Base-by-base conservation (phyloP, 2,113 vertebrate genomes). In the Mus pahari region DNA sequence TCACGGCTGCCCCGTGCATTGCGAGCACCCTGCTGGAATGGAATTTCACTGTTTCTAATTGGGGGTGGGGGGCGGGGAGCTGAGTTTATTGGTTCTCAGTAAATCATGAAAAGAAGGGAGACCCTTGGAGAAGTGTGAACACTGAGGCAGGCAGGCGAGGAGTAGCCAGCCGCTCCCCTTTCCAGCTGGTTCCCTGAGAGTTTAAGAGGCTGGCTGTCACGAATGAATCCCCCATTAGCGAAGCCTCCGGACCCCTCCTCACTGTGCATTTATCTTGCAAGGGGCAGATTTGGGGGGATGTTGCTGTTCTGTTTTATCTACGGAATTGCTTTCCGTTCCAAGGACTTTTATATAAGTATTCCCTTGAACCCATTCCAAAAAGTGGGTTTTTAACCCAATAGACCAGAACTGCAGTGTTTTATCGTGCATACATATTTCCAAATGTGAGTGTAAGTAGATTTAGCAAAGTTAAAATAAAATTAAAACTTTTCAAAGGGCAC, bases 391-490 rank as follows among this genome's bases (percentile, higher is more conserved):
- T 97, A 97, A 97, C 96, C 97, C 97, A 96, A 33, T 84, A 95
- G 94, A 96, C 91, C 91, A 77, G 96, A 97, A 94, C 95, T 73
- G 36, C 91, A 91, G 89, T 94, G 94, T 87, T 97, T 96, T 95
- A 96, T 96, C n/a, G 0, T 93, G 96, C 94, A 96, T 97, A 83
- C 87, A 84, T 97, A 92, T 96, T 96, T 97, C 91, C 91, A 71
- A 97, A 97, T 97, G 91, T 96, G 96, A 94, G 96, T 88, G 42
- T 97, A 97, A 97, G 95, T 96, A 93, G 96, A 97, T 97, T 97
- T 97, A 95, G 92, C 77, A 94, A 96, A 97, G 97, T 97, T 96
- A 94, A 96, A 98, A 97, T 94, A 91, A 95, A 97, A 97, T 97
- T 93, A 97, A 97, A 97, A 97, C 74, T 97, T 97, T 96, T 86